phyloP scores from a whole-genome alignment of 2,113 vertebrate genomes.

The Agelaius phoeniceus region DNA sequence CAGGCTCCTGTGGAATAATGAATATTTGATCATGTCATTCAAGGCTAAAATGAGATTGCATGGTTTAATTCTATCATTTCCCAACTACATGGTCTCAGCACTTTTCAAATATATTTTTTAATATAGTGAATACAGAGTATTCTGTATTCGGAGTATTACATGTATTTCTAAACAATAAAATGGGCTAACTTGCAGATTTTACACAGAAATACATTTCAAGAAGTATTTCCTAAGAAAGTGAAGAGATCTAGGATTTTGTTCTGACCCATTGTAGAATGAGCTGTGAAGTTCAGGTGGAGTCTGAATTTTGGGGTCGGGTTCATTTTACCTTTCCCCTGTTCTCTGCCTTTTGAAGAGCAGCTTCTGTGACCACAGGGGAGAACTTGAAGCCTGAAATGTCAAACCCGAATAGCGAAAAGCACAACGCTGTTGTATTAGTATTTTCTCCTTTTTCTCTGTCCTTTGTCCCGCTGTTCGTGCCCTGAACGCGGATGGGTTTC shows the following conservation, averaged over 20 bases:
- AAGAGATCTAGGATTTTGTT: neutral
- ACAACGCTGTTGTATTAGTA: too few species aligned
- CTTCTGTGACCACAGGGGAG: neutral
- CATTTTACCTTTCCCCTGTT: neutral
- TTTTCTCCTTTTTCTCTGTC: neutral
- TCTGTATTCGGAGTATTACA: neutral
- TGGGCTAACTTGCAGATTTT: neutral
- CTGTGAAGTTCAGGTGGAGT: neutral
- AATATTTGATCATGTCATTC: constrained; percentile 37
- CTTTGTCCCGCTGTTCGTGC: neutral
- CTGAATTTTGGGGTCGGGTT: neutral
- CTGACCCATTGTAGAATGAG: neutral
- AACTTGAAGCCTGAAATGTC: neutral
- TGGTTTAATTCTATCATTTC: neutral
- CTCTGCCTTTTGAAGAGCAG: neutral
- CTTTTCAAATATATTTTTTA: neutral
- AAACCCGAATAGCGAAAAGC: neutral
- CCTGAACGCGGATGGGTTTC: rapidly evolving
- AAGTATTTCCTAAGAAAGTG: neutral
- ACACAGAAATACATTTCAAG: neutral
- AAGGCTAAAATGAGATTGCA: neutral
- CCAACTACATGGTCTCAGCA: neutral
- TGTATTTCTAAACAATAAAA: neutral
- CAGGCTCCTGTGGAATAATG: constrained; percentile 18
- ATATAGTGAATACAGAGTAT: neutral